Base-by-base conservation (phyloP, 2,888 invertebrate genomes). In the Netelia fuscicornis region DNA sequence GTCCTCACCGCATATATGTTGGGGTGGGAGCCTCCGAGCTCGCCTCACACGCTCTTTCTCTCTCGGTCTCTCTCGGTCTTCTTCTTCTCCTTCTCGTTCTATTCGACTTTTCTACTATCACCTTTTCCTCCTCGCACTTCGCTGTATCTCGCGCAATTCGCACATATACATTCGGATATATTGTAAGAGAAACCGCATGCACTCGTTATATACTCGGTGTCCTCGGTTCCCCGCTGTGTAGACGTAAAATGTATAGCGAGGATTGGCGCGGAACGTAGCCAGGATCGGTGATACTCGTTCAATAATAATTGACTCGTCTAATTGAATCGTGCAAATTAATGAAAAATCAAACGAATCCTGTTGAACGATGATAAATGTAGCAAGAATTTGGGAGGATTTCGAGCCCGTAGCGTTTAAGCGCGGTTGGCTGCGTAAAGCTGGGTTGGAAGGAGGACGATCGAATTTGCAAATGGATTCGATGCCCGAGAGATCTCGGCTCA, bases 1-100 rank as follows among this genome's bases (percentile, higher is more conserved):
- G 92, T 92, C 91, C 92, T 93, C 92, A 89, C 90, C 91, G 92
- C 92, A 92, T 93, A 93, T 93, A 93, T 92, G 91, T 91, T 91
- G 91, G 90, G 89, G 90, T 90, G 89, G 89, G 90, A 90, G 90
- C 90, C 91, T 90, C 90, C 52, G 72, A 71, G 82, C 76, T 84
- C 65, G 76, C 56, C 71, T 80, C 79, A 64, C 75, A 64, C 72
- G 76, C 76, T 82, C 83, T 81, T 71, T 77, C 78, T 83, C 77
- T 85, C 85, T 87, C 87, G 87, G 84, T 86, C 54, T 75, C 76
- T 83, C 81, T 84, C 85, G 86, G 80, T 83, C 67, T 71, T 42
- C 78, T 71, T 42, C 78, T 80, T 85, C 84, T 77, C 81, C 85
- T 83, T 65, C 64, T 79, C 65, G 81, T 79, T 52, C 54, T 75